A percentile compares a stretch with the other conserved stretches of the same genome.
These are phyloP conservation scores for Vipera ursinii DNA, from an alignment of 2,797 vertebrate species.

Conservation along the genomic window DNA sequence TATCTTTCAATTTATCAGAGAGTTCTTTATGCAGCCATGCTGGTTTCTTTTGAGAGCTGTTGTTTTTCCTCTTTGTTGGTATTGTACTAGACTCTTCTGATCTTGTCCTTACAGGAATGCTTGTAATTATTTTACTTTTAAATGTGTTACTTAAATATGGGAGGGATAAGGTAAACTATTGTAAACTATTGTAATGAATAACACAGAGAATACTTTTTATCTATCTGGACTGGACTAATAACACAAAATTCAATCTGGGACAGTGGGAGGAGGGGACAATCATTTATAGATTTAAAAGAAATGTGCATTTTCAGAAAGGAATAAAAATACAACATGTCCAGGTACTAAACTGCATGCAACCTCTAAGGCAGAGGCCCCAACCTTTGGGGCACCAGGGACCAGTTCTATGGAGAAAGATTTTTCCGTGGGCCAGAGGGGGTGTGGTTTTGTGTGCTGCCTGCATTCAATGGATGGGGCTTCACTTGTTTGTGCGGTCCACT, in stretches of 20 bases:
- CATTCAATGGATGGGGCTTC: no score
- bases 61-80: no score
- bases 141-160: conserved; percentile 61
- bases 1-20: no score
- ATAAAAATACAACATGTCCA: not conserved
- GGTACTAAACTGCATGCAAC: no score
- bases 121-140: conserved; percentile 53
- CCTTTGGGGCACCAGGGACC: no score
- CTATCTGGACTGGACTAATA: conserved; percentile 1
- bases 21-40: no score
- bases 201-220: conserved; percentile 44
- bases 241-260: not conserved
- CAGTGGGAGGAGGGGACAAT: not conserved
- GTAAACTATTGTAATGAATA: conserved; percentile 49
- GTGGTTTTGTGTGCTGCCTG: no score
- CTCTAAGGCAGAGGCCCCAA: no score
- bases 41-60: no score
- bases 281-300: not conserved
- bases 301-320: not conserved
- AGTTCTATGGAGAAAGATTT: no score
- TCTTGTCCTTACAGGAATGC: conserved; percentile 25
- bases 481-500: no score
- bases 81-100: conserved; percentile 21
- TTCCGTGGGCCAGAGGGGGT: no score
- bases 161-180: conserved; percentile 30